Conservation (phyloP, 2,797 vertebrate genomes). For the Ataeniobius toweri region DNA sequence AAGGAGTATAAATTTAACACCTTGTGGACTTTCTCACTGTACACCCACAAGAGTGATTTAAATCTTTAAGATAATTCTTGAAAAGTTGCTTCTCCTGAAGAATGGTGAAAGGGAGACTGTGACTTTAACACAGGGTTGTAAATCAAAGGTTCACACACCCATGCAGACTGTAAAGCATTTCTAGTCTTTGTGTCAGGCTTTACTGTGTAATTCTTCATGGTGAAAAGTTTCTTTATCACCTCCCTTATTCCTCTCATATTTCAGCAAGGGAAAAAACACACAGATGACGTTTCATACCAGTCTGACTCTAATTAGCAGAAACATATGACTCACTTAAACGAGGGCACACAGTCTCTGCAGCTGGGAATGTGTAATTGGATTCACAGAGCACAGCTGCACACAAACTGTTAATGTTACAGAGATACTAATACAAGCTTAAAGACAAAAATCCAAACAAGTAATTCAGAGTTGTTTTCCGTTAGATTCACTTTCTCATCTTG, state of each 20-base stretch:
- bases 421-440: not conserved
- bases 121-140: not conserved
- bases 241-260: not conserved
- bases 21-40: not conserved
- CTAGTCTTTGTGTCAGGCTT: not conserved
- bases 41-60: not conserved
- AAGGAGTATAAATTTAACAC: not conserved
- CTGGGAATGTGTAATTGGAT: not conserved
- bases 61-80: not conserved
- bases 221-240: not conserved
- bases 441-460: not conserved
- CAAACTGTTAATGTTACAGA: not conserved
- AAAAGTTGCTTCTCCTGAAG: not conserved
- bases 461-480: not conserved
- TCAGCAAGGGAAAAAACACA: not conserved
- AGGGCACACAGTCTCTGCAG: not conserved
- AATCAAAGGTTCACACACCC: not conserved
- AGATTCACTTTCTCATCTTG: conserved; percentile 36
- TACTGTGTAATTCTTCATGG: conserved; percentile 1
- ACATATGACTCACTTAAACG: not conserved
- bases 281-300: not conserved
- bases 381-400: not conserved
- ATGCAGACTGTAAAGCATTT: not conserved
- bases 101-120: not conserved
- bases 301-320: conserved; percentile 10